phyloP scores from a whole-genome alignment of 2,888 invertebrate species.

The Cantharis nigra region DNA sequence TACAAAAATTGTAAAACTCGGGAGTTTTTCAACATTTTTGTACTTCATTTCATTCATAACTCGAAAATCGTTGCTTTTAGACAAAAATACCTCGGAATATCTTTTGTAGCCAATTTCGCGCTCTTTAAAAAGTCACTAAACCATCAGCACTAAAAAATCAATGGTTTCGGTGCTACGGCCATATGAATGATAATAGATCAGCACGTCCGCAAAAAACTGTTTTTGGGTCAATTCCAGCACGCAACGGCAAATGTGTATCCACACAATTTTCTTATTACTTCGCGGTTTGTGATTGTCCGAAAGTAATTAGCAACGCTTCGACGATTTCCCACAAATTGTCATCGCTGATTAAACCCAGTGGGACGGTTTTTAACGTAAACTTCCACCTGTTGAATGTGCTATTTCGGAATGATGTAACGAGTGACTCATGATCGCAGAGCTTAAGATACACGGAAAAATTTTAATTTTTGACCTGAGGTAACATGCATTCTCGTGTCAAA shows the following conservation, averaged over 20 bases:
- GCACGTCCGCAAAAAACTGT: neutral
- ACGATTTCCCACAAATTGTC: neutral
- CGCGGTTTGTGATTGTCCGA: neutral
- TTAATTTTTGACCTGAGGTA: neutral
- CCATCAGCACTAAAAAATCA: too few relatives aligned
- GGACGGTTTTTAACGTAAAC: neutral
- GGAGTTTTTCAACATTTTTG: too few relatives aligned
- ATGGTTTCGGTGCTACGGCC: too few relatives aligned
- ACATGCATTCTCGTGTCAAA: slow-evolving; percentile 1
- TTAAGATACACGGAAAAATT: neutral
- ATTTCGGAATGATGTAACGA: neutral
- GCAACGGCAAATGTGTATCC: neutral
- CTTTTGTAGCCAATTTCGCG: too few relatives aligned
- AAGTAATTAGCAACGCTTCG: neutral
- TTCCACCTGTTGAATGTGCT: neutral
- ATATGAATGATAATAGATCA: too few relatives aligned
- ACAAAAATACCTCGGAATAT: too few relatives aligned
- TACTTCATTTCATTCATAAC: too few relatives aligned
- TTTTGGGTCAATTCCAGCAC: neutral
- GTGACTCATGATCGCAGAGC: neutral
- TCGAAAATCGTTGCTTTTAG: too few relatives aligned
- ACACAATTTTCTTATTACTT: neutral
- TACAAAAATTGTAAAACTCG: too few relatives aligned
- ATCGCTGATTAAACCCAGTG: neutral
- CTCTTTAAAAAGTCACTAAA: too few relatives aligned